A percentile compares a stretch with the other conserved stretches of the same genome.
phyloP scores from a whole-genome alignment of 2,797 vertebrate species.

The Neostethus bicornis region DNA sequence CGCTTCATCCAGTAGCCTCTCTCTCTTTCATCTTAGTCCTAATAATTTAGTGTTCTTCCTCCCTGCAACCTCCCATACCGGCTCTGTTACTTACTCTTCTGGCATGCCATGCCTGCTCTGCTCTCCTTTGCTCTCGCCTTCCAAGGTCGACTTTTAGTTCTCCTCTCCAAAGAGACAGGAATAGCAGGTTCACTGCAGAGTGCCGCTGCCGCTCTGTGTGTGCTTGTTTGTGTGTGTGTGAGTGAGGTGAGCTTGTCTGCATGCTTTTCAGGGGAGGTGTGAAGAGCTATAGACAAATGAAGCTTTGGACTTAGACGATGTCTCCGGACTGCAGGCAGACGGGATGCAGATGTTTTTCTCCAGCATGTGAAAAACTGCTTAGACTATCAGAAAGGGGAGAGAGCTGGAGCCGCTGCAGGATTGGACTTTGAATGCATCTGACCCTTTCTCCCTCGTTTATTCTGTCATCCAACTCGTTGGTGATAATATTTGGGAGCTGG shows the following conservation, averaged over 20 bases:
- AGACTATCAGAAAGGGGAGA: constrained; percentile 53
- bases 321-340: constrained; percentile 42
- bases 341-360: constrained; percentile 69
- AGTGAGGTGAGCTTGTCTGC: constrained; percentile 27
- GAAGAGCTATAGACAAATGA: constrained; percentile 28
- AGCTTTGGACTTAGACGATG: constrained; percentile 69
- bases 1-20: constrained; percentile 27
- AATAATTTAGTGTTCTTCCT: constrained; percentile 15
- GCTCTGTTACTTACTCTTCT: constrained; percentile 32
- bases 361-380: constrained; percentile 60
- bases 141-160: constrained; percentile 76
- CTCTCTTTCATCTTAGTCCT: constrained; percentile 16
- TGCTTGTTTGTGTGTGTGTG: constrained; percentile 23
- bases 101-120: constrained; percentile 42
- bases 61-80: constrained; percentile 28
- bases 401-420: constrained; percentile 24
- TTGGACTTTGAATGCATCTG: constrained; percentile 62
- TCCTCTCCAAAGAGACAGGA: constrained; percentile 55
- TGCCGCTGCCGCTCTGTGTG: constrained; percentile 40
- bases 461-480: constrained; percentile 19
- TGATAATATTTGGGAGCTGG: constrained; percentile 44
- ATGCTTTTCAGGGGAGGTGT: constrained; percentile 48
- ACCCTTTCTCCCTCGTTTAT: constrained; percentile 27
- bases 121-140: constrained; percentile 39
- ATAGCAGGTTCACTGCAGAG: constrained; percentile 69